Evolutionary conservation across 2,888 invertebrate genomes (phyloP).

Genomic region (Epistrophella euchroma): DNA sequence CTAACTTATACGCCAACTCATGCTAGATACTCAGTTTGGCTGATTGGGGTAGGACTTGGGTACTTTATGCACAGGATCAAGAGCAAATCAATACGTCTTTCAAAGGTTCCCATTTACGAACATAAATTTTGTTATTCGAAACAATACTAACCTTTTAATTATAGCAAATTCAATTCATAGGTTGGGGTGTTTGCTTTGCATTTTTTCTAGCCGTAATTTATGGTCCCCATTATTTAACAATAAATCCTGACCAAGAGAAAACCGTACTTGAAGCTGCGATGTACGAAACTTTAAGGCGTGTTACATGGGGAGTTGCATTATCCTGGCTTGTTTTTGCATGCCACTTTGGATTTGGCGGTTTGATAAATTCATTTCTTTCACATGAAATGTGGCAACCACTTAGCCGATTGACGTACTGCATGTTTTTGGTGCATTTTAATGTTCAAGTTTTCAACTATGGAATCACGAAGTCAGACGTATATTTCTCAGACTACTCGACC

Average conservation of each 20-base stretch:
- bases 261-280: constrained; percentile 81
- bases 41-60: constrained; percentile 82
- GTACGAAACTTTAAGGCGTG: constrained; percentile 81
- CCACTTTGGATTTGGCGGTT: constrained; percentile 82
- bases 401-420: constrained; percentile 79
- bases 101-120: constrained; percentile 78
- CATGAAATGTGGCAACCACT: constrained; percentile 82
- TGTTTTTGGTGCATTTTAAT: constrained; percentile 75
- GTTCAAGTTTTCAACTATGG: constrained; percentile 63
- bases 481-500: constrained; percentile 63
- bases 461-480: constrained; percentile 35
- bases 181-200: constrained; percentile 80
- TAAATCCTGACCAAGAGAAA: constrained; percentile 78
- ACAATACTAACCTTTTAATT: not conserved
- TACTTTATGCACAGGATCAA: constrained; percentile 81
- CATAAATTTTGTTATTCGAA: not conserved
- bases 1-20: constrained; percentile 82
- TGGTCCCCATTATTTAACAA: constrained; percentile 80
- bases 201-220: constrained; percentile 80
- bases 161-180: constrained; percentile 78
- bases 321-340: constrained; percentile 83
- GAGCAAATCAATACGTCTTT: constrained; percentile 76
- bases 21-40: constrained; percentile 82
- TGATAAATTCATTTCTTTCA: constrained; percentile 81
- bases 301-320: constrained; percentile 80